Percentiles rank a stretch among this genome's conserved stretches.
Evolutionary conservation across 2,888 invertebrate species (phyloP).

Genomic region (Diarsia dahlii): DNA sequence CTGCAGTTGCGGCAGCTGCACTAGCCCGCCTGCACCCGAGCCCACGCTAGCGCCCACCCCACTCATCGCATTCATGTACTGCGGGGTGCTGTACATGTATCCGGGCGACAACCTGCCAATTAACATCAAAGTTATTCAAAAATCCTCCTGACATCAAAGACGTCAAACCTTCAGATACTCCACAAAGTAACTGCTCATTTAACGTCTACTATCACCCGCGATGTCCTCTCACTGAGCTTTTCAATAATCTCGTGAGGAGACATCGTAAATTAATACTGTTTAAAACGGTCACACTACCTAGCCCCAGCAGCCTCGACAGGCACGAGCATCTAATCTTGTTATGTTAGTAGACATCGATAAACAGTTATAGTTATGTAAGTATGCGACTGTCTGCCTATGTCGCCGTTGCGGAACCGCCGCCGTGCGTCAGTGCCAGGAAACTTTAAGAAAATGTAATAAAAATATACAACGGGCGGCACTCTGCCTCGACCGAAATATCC

Average conservation of each 20-base stretch:
- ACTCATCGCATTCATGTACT: slow-evolving; percentile 95
- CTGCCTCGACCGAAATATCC: slow-evolving; percentile 84
- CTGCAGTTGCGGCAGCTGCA: slow-evolving; percentile 93
- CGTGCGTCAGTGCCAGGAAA: slow-evolving; percentile 86
- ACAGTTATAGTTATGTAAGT: slow-evolving; percentile 81
- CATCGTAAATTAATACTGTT: slow-evolving; percentile 78
- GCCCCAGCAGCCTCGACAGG: slow-evolving; percentile 86
- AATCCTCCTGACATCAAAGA: slow-evolving; percentile 39
- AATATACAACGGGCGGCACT: slow-evolving; percentile 79
- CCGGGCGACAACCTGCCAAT: slow-evolving; percentile 90
- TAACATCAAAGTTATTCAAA: slow-evolving; percentile 52
- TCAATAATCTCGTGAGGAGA: slow-evolving; percentile 71
- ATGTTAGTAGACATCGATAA: slow-evolving; percentile 90
- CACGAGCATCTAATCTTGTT: slow-evolving; percentile 87
- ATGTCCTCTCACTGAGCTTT: slow-evolving; percentile 73
- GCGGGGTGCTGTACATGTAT: slow-evolving; percentile 94
- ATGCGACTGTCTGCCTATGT: slow-evolving; percentile 77
- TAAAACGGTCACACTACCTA: slow-evolving; percentile 87
- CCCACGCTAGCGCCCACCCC: slow-evolving; percentile 87
- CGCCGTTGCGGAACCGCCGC: slow-evolving; percentile 80
- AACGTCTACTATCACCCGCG: slow-evolving; percentile 68
- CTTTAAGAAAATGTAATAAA: slow-evolving; percentile 77
- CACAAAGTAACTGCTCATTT: slow-evolving; percentile 62
- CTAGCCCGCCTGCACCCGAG: slow-evolving; percentile 92
- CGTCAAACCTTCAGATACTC: slow-evolving; percentile 60